Base-by-base conservation (phyloP, 2,888 invertebrate genomes). In the Heteromyza rotundicornis region DNA sequence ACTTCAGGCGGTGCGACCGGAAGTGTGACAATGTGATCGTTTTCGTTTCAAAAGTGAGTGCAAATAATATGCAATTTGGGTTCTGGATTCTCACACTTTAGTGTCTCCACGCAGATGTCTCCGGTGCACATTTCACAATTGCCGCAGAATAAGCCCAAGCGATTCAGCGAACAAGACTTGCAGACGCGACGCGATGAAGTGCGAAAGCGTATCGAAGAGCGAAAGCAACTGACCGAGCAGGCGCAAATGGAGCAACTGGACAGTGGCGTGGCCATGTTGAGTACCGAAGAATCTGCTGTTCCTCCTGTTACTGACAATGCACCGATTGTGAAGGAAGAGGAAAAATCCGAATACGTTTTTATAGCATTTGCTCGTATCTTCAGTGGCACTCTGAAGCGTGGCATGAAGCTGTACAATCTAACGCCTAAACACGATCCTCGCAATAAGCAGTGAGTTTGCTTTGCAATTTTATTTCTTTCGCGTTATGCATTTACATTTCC, bases 281-380 rank as follows among this genome's bases (percentile, higher is more conserved):
- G 68, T 23, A 68, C 65, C 1, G 58, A 67, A 2, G 57, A 65
- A 19, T n/a, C 50, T 22, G 57, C 50, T 24, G 23, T 36, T 19
- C 2, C 14, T 3, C 2, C 20, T 17, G 14, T 14, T 3, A 12
- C 40, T 3, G 14, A 40, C 10, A n/a, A 14, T 7, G 2, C 24
- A 2, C 8, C 40, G 16, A 19, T 36, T 1, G 59, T 66, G 0
- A 70, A 65, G 5, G 70, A 68, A 60, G 72, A 70, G 27, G 80
- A 82, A 40, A 74, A 73, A 14, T 68, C 75, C 14, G 81, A 82
- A 55, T 87, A 89, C 64, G 88, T 88, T 47, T 92, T 97, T 77
- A 86, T 98, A 67, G 98, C 95, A 0, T 95, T 98, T 84, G 96
- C 96, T 17, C 87, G 98, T 75, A 88, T 98, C 35, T 98, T 94